Conservation (phyloP, 2,113 vertebrate species). For the Pygoscelis adeliae region DNA sequence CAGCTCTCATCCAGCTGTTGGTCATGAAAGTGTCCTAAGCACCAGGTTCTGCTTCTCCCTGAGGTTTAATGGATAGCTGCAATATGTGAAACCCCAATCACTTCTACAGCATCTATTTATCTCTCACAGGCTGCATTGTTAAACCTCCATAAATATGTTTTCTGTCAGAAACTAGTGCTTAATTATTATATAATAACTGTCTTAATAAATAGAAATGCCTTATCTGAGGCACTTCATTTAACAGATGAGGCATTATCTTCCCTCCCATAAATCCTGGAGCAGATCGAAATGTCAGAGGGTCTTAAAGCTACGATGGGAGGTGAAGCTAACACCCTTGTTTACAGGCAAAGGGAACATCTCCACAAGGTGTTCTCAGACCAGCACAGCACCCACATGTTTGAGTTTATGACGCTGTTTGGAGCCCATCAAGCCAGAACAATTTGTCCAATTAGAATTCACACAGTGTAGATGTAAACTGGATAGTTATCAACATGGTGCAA, state of each 20-base stretch:
- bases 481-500: accelerated
- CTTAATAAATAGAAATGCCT: slow-evolving; percentile 37
- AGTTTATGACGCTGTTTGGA: neutral
- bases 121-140: neutral
- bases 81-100: neutral
- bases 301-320: neutral
- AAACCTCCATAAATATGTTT: slow-evolving; percentile 32
- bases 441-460: neutral
- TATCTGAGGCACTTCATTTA: neutral
- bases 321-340: neutral
- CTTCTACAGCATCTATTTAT: neutral
- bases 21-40: neutral
- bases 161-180: slow-evolving; percentile 33
- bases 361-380: neutral
- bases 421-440: neutral
- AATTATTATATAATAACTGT: slow-evolving; percentile 50
- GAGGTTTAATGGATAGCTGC: neutral
- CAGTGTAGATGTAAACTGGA: neutral
- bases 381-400: neutral
- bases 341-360: neutral
- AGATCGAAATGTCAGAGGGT: neutral
- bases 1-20: neutral
- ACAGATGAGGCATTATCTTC: neutral
- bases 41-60: neutral
- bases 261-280: neutral